Percentiles rank a stretch among this genome's conserved stretches.
Evolutionary conservation across 1,140 invertebrate genomes (phyloP).

Genomic region (Acromyrmex echinatior): DNA sequence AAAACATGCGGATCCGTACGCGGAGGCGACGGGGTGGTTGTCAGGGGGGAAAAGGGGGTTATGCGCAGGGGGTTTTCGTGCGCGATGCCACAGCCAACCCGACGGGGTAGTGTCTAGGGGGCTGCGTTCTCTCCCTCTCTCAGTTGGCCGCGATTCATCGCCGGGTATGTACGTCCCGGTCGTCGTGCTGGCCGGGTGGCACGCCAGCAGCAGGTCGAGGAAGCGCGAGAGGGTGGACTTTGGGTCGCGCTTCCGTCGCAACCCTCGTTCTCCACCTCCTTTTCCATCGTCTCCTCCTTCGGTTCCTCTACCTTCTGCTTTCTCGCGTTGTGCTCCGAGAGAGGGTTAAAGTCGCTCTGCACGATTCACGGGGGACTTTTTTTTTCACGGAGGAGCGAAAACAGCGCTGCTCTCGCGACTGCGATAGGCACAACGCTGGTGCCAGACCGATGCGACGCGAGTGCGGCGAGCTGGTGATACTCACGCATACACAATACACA

Average conservation of each 20-base stretch:
- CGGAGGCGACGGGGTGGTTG: background rate
- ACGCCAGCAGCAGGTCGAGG: slow-evolving; percentile 69
- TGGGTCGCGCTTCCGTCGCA: slow-evolving; percentile 23
- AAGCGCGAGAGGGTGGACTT: slow-evolving; percentile 57
- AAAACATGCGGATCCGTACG: slow-evolving; percentile 24
- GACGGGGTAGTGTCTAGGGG: slow-evolving; percentile 76
- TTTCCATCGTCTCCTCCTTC: background rate
- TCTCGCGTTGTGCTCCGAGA: background rate
- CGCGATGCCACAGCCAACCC: slow-evolving; percentile 80
- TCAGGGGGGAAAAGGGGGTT: background rate
- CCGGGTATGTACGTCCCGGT: slow-evolving; percentile 76
- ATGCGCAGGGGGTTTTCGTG: slow-evolving; percentile 83
- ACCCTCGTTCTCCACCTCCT: slow-evolving; percentile 7
- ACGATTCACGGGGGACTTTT: background rate
- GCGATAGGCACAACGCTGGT: background rate
- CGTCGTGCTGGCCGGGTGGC: slow-evolving; percentile 66
- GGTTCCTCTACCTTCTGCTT: background rate
- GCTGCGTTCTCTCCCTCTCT: slow-evolving; percentile 79
- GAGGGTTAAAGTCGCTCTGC: slow-evolving; percentile 13
- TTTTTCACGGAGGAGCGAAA: background rate
- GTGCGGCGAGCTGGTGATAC: slow-evolving; percentile 12
- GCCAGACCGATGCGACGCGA: slow-evolving; percentile 19
- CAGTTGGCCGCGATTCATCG: slow-evolving; percentile 86
- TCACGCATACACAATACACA: background rate
- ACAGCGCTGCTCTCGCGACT: no score